A percentile compares a stretch with the other conserved stretches of the same genome.
phyloP scores from a whole-genome alignment of 2,888 invertebrate species.

The Aquatica leii region DNA sequence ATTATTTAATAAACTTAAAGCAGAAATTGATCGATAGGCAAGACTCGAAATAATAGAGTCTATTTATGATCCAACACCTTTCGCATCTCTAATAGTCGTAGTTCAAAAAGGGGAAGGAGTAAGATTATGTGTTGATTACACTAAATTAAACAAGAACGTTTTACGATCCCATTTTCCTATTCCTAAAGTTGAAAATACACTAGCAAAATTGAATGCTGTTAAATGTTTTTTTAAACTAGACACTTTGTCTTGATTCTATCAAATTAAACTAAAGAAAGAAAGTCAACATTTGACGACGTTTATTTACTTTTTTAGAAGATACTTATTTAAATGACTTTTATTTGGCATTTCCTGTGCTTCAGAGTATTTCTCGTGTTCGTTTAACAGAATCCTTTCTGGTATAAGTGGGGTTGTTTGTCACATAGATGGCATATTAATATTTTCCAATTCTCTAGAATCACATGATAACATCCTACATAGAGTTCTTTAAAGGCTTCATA shows the following conservation, averaged over 20 bases:
- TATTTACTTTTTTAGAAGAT: slow-evolving; percentile 1
- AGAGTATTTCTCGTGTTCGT: not conserved
- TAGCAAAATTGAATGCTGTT: slow-evolving; percentile 40
- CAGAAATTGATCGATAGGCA: slow-evolving; percentile 28
- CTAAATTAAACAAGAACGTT: slow-evolving; percentile 39
- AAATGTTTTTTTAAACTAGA: slow-evolving; percentile 44
- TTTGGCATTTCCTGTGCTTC: not conserved
- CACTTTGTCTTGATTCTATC: slow-evolving; percentile 26
- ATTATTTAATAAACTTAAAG: slow-evolving; percentile 35
- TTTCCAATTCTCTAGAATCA: too few species aligned
- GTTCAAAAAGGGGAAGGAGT: too few species aligned
- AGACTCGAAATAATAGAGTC: too few species aligned
- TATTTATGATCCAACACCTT: slow-evolving; percentile 30
- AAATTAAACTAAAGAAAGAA: too few species aligned
- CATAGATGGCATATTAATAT: slow-evolving; percentile 31
- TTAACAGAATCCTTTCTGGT: too few species aligned
- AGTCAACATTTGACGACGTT: too few species aligned
- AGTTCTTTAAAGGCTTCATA: too few species aligned
- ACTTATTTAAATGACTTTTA: not conserved
- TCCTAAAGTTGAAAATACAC: slow-evolving; percentile 45
- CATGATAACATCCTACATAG: too few species aligned
- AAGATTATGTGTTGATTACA: too few species aligned
- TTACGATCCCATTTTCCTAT: slow-evolving; percentile 41
- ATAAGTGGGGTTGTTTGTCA: slow-evolving; percentile 29
- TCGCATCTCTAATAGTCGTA: slow-evolving; percentile 36